Base-by-base conservation (phyloP, 2,797 vertebrate genomes). In the Thaleichthys pacificus region DNA sequence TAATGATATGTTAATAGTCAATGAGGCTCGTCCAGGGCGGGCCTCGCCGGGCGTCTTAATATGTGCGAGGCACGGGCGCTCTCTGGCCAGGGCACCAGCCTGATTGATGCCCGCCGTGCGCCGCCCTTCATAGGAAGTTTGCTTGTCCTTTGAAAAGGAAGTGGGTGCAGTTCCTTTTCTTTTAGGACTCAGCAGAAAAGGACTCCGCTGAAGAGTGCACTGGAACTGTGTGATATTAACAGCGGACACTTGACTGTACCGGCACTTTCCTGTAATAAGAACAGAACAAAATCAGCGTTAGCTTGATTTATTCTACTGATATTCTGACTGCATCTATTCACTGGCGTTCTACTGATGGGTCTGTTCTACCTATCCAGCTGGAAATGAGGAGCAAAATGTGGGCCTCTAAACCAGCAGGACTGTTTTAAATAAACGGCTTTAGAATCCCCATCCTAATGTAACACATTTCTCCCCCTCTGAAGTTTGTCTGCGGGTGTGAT, bases 1-100 rank as follows among this genome's bases (percentile, higher is more conserved):
- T 91, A 86, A 91, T 86, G 82, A 86, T 82, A 87, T 88, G 85
- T 85, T 89, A 90, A 90, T 90, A 82, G 82, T 84, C 85, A 87
- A 63, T 75, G 85, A 89, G 84, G 82, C 84, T 74, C 82, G 82
- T 89, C 86, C 84, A 78, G 80, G 80, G 84, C 83, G 71, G 14
- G 80, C 77, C 84, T 82, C 69, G 70, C 85, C 83, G 88, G 56
- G 76, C 72, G 80, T 72, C 61, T 61, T 85, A 80, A 83, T 81
- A 76, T 65, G 61, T 14, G 38, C 49, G 64, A 30, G 64, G 73
- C 22, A 66, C 9, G 56, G 63, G 61, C n/a, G 51, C 68, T 77
- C 68, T 77, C 66, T 28, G 79, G 72, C 63, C 76, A 38, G 76
- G 79, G 70, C 68, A 28, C 57, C 51, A 70, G 8, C 17, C 67